Base-by-base conservation (phyloP, 2,797 vertebrate genomes). In the Hypotaenidia philippensis region DNA sequence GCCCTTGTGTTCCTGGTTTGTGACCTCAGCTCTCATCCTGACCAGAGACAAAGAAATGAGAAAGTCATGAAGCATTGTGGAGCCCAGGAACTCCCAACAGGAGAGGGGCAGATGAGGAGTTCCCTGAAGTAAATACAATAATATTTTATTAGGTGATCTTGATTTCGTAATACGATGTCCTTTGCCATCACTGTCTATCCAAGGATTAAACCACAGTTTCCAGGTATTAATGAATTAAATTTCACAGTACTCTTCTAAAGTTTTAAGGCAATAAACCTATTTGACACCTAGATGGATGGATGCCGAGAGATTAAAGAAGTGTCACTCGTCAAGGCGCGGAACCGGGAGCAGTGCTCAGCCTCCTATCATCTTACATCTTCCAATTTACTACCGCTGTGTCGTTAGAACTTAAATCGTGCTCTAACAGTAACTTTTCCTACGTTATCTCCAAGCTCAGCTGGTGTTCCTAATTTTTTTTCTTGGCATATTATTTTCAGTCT, bases 371-470 rank as follows among this genome's bases (percentile, higher is more conserved):
- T 86, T 41, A 49, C 87, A 78, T 96, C 91, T 93, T 91, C 83
- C 93, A 75, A 89, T 95, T 97, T 93, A 53, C 90, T 56, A 41
- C 90, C 1, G 13, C 94, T 90, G 85, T 12, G 61, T 86, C 92
- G 52, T 83, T 93, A 72, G 16, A 78, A 32, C 82, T 78, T 85
- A 65, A 89, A 91, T 83, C 87, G 80, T 83, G 41, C 89, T 88
- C 65, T 59, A 81, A 45, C 69, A 49, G 44, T 6, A 66, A 90
- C 79, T 91, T 88, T 81, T 65, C 79, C 76, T 60, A 10, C 17
- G 57, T 87, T 95, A 96, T 96, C 82, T 93, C 90, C 1, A 4
- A 69, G 92, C 92, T 94, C 94, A 96, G 89, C 92, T 88, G 89
- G 47, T 69, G 34, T 79, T 72, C 50, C 69, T 86, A 83, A 95